Base-by-base conservation (phyloP, 1,140 invertebrate genomes). In the Mya arenaria region DNA sequence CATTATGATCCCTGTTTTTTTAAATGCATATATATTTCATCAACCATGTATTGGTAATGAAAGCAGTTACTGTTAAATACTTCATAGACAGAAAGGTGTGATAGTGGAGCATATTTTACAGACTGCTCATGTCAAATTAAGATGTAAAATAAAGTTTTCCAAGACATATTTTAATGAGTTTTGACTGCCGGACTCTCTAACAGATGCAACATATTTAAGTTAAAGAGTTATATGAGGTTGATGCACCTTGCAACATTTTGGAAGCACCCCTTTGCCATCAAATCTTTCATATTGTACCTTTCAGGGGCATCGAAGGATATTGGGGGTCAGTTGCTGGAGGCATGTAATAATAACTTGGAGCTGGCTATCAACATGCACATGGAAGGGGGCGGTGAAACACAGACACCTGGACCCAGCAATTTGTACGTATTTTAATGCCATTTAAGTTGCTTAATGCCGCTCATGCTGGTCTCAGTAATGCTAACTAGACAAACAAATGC, bases 311-410 rank as follows among this genome's bases (percentile, higher is more conserved):
- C 82, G 34, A 65, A 82, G 72, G 86, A 92, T 65, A 87, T 92
- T 28, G 93, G 90, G 23, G 81, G 80, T 48, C 87, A 84, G 44
- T 85, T 94, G 37, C 85, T 95, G 44, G 93, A 94, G 82, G 93
- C 93, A 30, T 95, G 94, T 88, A 89, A 92, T 80, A 92, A 93
- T 37, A 94, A 94, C 83, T 72, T 95, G 58, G 92, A 94, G 79
- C 89, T 93, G 85, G 94, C 94, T 15, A 91, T 95, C 56, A 94
- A 94, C 55, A 94, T 95, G 93, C 94, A 94, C 83, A 93, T 95
- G 87, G 94, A 95, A 56, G 79, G 85, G 55, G 83, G 56, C 17
- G 83, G 72, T 36, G 79, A 17, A 15, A 23, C 58, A 10, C 48
- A 19, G 28, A 17, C 1, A 23, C 37, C 58, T 25, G 30, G 84